Base-by-base conservation (phyloP, 2,888 invertebrate genomes). In the Ophioninae sp. region DNA sequence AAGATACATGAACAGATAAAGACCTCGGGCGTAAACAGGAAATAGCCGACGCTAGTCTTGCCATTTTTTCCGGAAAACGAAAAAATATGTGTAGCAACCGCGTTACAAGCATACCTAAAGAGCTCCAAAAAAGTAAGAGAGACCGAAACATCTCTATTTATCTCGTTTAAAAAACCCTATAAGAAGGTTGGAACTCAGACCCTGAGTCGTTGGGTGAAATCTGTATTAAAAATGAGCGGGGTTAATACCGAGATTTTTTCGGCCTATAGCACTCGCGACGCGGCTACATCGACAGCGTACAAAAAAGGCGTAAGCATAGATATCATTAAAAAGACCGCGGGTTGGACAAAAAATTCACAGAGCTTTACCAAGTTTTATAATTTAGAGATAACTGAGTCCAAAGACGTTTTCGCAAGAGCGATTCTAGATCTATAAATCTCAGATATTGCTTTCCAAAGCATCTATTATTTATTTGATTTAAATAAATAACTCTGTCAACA, bases 1-100 rank as follows among this genome's bases (percentile, higher is more conserved):
- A 79, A 68, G 17, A 85, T 86, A 2, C 41, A 79, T 1, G 85
- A 50, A 1, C 61, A 30, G 1, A 79, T 86, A 8, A 87, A 87
- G 69, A 86, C 86, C 2, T 85, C 82, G 8, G 65, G 70, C 1
- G 57, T 41, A 30, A 74, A 80, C 1, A 69, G 41, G n/a, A 17
- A 20, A 0, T 81, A 86, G 57, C 82, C 81, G 0, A 23, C 50
- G 1, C n/a, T 87, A 23, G 6, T 72, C n/a, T 13, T 87, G 39
- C 83, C 86, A 23, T 83, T 83, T 67, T 86, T 67, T 62, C 41
- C n/a, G 20, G 57, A 80, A 30, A 50, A 84, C 2, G 59, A n/a
- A 20, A 77, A 62, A 0, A 62, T 86, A n/a, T 86, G 83, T 23
- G 77, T 65, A 20, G 85, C 86, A 6, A 41, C 57, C 13, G 50